Evolutionary conservation across 1,140 invertebrate genomes (phyloP).

Genomic region (Cherax quadricarinatus): DNA sequence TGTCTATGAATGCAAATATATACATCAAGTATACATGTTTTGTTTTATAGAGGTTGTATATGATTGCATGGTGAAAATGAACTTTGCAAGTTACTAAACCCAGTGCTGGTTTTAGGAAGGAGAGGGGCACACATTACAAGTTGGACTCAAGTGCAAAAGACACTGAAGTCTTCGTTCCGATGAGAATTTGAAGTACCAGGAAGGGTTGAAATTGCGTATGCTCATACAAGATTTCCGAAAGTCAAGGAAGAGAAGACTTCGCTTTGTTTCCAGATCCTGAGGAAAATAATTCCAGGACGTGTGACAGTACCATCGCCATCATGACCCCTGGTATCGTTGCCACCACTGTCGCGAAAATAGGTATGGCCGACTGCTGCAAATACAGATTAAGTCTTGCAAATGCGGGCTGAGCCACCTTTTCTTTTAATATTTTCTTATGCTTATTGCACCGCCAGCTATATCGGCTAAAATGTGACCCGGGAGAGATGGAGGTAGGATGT

Average conservation of each 20-base stretch:
- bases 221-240: background rate
- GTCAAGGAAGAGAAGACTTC: background rate
- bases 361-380: background rate
- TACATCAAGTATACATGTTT: too few relatives aligned
- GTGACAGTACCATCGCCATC: background rate
- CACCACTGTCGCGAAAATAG: conserved; percentile 24
- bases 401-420: background rate
- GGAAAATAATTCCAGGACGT: background rate
- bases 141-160: too few relatives aligned
- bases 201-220: background rate
- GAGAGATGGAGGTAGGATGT: background rate
- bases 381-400: background rate
- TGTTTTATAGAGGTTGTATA: too few relatives aligned
- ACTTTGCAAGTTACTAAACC: too few relatives aligned
- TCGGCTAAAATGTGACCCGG: background rate
- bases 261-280: background rate
- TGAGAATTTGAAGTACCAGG: too few relatives aligned
- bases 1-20: too few relatives aligned
- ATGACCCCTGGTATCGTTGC: conserved; percentile 36
- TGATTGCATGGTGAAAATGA: too few relatives aligned
- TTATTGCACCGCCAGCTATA: background rate
- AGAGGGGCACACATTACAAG: too few relatives aligned
- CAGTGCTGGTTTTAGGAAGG: too few relatives aligned
- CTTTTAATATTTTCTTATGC: background rate
- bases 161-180: too few relatives aligned